Evolutionary conservation across 1,140 invertebrate species (phyloP), one percentile per base, ranked within the genome.

Genomic region (Drosophila micromelanica): DNA sequence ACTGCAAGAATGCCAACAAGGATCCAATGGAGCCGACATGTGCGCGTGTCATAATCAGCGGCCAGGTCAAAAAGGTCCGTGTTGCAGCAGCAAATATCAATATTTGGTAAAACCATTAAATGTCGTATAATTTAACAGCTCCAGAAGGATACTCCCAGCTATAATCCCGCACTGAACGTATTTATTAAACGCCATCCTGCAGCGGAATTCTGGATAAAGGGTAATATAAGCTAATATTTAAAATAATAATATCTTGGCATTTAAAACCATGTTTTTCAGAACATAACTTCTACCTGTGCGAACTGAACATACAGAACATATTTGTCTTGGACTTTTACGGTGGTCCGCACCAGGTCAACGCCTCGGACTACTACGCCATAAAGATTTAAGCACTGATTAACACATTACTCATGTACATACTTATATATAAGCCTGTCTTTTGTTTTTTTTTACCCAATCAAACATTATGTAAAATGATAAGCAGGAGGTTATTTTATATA

Each of bases 21-120:
- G 96, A 97, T 91, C 95, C 96, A 0, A 96, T 97, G 93, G 96
- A 97, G 92, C 96, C 96, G 1, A 93, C 95, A 11, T 97, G 96
- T 93, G 95, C 96, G 1, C 94, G 95, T 56, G 93, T 96, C 0
- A 95, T 96, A 75, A 92, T 97, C 1, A 94, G 94, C 23, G 96
- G 96, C 40, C 94, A 93, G 86, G 94, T 96, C 64, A 92, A 94
- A 57, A 93, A 93, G 93, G 96, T 96, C 91, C 89, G 52, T 60
- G 37, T 5, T 15, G 1, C 17, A 3, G 6, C 7, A 27, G 12
- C 3, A 35, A 54, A 30, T 6, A 11, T 17, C 2, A 20, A 8
- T 17, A 20, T 3, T 27, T 7, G 20, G 20, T 2, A 3, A 3
- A 23, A 23, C 20, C 20, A 13, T 20, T 49, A 0, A 15, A 11